A percentile compares a stretch with the other conserved stretches of the same genome.
phyloP scores from a whole-genome alignment of 2,113 vertebrate genomes.

The Clinocottus analis region DNA sequence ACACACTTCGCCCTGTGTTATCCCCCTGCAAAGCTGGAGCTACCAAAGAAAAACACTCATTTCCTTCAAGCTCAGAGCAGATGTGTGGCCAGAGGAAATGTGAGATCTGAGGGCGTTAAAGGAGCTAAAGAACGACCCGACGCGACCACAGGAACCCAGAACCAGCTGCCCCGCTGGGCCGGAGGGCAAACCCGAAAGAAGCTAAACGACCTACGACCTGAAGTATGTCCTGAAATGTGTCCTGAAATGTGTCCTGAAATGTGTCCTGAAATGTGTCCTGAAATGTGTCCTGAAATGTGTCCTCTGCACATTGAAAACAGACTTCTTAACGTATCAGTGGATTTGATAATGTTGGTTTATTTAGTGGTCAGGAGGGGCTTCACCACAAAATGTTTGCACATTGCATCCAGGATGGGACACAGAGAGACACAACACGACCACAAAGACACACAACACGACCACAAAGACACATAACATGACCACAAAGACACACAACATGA shows the following conservation, averaged over 20 bases:
- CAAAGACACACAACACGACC: background rate
- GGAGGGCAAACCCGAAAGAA: too few relatives aligned
- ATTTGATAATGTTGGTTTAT: background rate
- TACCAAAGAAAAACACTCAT: background rate
- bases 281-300: background rate
- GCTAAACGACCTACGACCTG: too few relatives aligned
- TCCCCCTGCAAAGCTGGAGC: background rate
- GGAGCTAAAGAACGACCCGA: background rate
- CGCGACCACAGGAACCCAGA: constrained; percentile 45
- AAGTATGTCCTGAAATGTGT: too few relatives aligned
- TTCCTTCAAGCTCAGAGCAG: background rate
- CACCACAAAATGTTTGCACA: too few relatives aligned
- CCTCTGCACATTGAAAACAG: background rate
- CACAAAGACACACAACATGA: background rate
- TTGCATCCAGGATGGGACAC: too few relatives aligned
- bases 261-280: background rate
- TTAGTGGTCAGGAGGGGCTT: too few relatives aligned
- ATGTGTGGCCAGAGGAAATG: constrained; percentile 12
- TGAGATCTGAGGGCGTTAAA: constrained; percentile 30
- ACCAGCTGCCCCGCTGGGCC: too few relatives aligned
- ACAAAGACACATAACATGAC: background rate
- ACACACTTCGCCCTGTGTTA: background rate
- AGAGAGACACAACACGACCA: background rate
- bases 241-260: too few relatives aligned
- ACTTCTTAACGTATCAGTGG: background rate